Base-by-base conservation (phyloP, 2,888 invertebrate genomes). In the Drosophila mimica region DNA sequence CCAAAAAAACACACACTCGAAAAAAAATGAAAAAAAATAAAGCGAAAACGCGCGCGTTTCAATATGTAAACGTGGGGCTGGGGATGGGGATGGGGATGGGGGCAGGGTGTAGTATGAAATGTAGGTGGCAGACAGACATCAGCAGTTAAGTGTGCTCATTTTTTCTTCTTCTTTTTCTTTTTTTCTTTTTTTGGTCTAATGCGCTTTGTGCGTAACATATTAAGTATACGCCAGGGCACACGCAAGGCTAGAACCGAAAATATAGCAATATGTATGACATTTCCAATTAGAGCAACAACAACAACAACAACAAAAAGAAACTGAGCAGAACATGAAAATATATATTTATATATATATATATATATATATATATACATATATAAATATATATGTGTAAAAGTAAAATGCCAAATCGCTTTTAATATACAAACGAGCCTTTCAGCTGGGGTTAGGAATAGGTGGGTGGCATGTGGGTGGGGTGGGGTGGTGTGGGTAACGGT, bases 191-290 rank as follows among this genome's bases (percentile, higher is more conserved):
- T 13, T 8, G 11, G 20, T 33, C 43, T 58, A 59, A 70, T 60
- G 69, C 56, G 70, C 71, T 80, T 79, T 87, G 75, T 82, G 82
- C 74, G 82, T 82, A 68, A 76, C 62, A 40, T 69, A 74, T 86
- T 79, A 81, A 79, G 83, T 72, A 83, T 83, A 86, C 83, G 83
- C 71, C 64, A 46, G 17, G 72, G 34, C 25, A 30, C 73, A 73
- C 61, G 68, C 59, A 64, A 60, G 1, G 43, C n/a, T 33, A 11
- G 8, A 62, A 36, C 31, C 17, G n/a, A 4, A 20, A 51, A 51
- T n/a, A 40, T 13, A 20, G n/a, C 51, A 6, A 20, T 31, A 49
- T 58, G 38, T 49, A 57, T 63, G 58, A 64, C 30, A 60, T 72
- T 70, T 72, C 54, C 76, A 72, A 63, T 77, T 71, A 67, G 58